phyloP scores from a whole-genome alignment of 64 coral and sea anemone genomes.

The Montipora foliosa region DNA sequence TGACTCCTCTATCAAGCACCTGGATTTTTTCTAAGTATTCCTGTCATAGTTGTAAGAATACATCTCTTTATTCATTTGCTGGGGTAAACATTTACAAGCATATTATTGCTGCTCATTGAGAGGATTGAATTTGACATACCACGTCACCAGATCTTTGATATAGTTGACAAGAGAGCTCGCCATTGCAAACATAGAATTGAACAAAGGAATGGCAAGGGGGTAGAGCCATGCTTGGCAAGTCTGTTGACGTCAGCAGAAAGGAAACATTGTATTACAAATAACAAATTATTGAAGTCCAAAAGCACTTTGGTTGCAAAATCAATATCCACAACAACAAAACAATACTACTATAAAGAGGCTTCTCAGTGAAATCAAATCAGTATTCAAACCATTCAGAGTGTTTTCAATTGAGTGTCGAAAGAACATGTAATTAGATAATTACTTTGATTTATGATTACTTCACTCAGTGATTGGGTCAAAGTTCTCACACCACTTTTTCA shows the following conservation, averaged over 20 bases:
- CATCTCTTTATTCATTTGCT: not conserved
- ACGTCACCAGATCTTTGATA: conserved; percentile 94
- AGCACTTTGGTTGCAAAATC: not conserved
- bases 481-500: no score
- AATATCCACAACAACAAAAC: not conserved
- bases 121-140: conserved; percentile 24
- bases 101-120: not conserved
- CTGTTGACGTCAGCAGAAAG: conserved; percentile 17
- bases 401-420: no score
- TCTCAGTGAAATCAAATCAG: no score
- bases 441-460: no score
- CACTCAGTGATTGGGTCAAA: no score
- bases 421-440: no score
- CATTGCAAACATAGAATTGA: conserved; percentile 93
- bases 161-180: conserved; percentile 87
- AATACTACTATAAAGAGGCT: no score
- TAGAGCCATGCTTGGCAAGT: conserved; percentile 84
- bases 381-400: no score
- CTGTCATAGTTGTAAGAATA: no score
- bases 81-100: not conserved
- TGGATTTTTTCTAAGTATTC: no score
- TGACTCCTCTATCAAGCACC: no score
- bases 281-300: no score
- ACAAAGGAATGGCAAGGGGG: conserved; percentile 87
- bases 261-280: not conserved